Evolutionary conservation across 92 coral and sea anemone species (phyloP), one percentile per base, ranked within the genome.

Genomic region (Epizoanthus illoricatus): DNA sequence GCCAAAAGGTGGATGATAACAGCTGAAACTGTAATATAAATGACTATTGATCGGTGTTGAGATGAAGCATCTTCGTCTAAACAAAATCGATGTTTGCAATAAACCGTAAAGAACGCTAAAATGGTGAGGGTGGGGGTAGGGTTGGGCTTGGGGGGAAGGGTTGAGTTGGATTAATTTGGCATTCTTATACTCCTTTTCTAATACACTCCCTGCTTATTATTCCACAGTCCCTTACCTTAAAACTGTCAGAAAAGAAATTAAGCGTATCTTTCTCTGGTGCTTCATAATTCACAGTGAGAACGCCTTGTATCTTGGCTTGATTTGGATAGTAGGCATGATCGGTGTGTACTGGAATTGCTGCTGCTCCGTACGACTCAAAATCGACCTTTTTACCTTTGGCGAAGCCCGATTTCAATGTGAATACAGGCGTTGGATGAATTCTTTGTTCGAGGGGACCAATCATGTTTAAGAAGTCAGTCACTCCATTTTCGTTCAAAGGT

Each of bases 321-420:
- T 61, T n/a, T 5, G 58, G 69, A 19, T 78, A 65, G 82, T 59
- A 61, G 13, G 82, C 39, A 7, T 61, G 69, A 20, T 78, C 82
- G 0, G 82, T 59, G 57, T 78, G 82, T 16, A 65, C 54, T 2
- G 82, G 69, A 61, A 78, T 61, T 15, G 36, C 69, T 3, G 69
- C 82, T 9, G 58, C 43, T 15, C 82, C 82, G 17, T 78, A 78
- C 15, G 82, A 78, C 69, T 78, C 82, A 60, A 61, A 58, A 58
- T 78, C 82, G 5, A 78, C 69, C 58, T 61, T 61, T 59, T 9
- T 67, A 4, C 82, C 82, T 43, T 78, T 78, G 28, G 69, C 69
- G 49, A 61, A 65, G 13, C 69, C 59, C 16, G 82, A 78, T n/a
- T 65, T 61, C 57, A 78, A 17, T 17, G 69, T 61, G 39, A 78